These are phyloP conservation scores for Andrena chrysosceles DNA, from an alignment of 2,888 invertebrate genomes.

Conservation along the genomic window DNA sequence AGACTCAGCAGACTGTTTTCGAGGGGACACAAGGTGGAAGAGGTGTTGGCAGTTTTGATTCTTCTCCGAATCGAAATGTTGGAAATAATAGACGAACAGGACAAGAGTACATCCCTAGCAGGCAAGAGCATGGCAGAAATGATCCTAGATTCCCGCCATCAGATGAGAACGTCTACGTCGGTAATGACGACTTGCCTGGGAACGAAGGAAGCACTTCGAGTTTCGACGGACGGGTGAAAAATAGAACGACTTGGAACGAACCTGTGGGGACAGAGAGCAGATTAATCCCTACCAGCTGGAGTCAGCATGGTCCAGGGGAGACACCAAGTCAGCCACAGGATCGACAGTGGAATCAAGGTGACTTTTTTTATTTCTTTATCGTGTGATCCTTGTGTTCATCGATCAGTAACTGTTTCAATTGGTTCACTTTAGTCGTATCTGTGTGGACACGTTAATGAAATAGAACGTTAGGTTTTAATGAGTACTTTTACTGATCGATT, in stretches of 20 bases:
- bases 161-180: slow-evolving; percentile 58
- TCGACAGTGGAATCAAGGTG: slow-evolving; percentile 71
- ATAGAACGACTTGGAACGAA: slow-evolving; percentile 58
- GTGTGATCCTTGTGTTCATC: background rate
- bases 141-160: slow-evolving; percentile 45
- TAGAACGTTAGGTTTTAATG: background rate
- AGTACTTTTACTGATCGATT: background rate
- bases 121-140: slow-evolving; percentile 61
- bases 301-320: slow-evolving; percentile 39
- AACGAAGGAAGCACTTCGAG: background rate
- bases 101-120: slow-evolving; percentile 41
- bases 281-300: slow-evolving; percentile 63
- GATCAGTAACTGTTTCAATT: background rate
- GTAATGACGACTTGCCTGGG: slow-evolving; percentile 36
- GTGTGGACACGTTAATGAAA: background rate
- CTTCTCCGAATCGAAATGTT: background rate
- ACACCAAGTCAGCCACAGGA: slow-evolving; percentile 14
- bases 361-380: background rate
- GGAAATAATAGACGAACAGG: slow-evolving; percentile 19
- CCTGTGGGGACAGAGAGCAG: slow-evolving; percentile 33
- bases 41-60: background rate
- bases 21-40: background rate
- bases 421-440: background rate
- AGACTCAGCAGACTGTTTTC: slow-evolving; percentile 9
- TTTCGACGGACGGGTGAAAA: background rate